Evolutionary conservation across 2,888 invertebrate species (phyloP).

Genomic region (Tetanocera ferruginea): DNA sequence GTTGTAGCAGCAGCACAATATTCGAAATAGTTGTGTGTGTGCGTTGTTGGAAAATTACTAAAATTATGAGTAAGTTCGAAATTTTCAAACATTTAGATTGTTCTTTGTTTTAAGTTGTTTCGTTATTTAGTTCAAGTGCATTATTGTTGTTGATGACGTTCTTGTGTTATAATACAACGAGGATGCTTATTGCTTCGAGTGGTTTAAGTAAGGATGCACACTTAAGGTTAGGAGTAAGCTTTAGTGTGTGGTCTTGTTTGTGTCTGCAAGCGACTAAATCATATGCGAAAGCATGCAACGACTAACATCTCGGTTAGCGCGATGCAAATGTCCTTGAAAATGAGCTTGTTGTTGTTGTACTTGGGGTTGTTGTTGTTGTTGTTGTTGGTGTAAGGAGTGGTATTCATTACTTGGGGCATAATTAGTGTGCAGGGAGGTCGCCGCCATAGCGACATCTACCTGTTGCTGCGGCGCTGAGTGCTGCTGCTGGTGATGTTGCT

Average conservation of each 20-base stretch:
- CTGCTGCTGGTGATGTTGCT: slow-evolving; percentile 39
- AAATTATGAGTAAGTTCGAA: too few relatives aligned
- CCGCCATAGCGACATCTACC: slow-evolving; percentile 50
- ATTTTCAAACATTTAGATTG: not conserved
- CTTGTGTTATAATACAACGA: too few relatives aligned
- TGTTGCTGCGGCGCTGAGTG: slow-evolving; percentile 43
- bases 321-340: slow-evolving; percentile 67
- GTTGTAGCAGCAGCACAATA: too few relatives aligned
- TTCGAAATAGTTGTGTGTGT: too few relatives aligned
- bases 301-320: slow-evolving; percentile 66
- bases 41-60: too few relatives aligned
- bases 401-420: slow-evolving; percentile 28
- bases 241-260: not conserved
- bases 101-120: not conserved
- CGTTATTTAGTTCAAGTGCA: not conserved
- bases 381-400: slow-evolving; percentile 27
- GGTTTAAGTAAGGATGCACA: too few relatives aligned
- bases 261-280: slow-evolving; percentile 54
- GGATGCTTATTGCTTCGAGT: too few relatives aligned
- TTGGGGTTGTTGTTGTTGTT: slow-evolving; percentile 42
- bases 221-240: not conserved
- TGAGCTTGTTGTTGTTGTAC: slow-evolving; percentile 46
- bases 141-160: not conserved
- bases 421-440: slow-evolving; percentile 34
- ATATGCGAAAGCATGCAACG: slow-evolving; percentile 67